Evolutionary conservation across 2,888 invertebrate species (phyloP).

Genomic region (Tolmerus cingulatus): DNA sequence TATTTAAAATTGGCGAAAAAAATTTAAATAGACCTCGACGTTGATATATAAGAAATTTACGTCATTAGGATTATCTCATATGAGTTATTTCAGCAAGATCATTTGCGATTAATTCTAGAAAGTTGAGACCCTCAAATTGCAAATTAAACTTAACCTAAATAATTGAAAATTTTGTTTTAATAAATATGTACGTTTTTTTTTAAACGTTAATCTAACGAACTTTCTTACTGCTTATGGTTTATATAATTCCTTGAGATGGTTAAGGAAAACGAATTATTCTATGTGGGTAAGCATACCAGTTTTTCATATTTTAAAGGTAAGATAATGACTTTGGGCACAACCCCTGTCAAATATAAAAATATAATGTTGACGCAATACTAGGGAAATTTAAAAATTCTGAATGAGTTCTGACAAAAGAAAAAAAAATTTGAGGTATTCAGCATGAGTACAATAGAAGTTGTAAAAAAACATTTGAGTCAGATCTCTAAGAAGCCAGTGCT

Average conservation of each 20-base stretch:
- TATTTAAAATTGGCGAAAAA: background rate
- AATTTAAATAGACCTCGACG: background rate
- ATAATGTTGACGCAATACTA: background rate
- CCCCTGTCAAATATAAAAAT: background rate
- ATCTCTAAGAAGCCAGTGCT: background rate
- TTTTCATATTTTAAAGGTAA: background rate
- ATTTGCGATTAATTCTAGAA: background rate
- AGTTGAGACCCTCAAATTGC: background rate
- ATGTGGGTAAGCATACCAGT: too few relatives aligned
- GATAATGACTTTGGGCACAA: background rate
- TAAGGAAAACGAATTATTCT: too few relatives aligned
- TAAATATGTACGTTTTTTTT: too few relatives aligned
- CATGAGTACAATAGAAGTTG: background rate
- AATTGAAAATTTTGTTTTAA: too few relatives aligned
- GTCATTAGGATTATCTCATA: background rate
- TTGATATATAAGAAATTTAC: background rate
- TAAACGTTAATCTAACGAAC: too few relatives aligned
- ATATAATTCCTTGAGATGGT: too few relatives aligned
- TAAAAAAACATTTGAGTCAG: background rate
- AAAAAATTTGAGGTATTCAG: background rate
- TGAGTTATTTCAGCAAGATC: background rate
- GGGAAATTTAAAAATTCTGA: background rate
- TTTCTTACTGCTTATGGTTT: too few relatives aligned
- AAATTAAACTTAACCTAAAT: background rate
- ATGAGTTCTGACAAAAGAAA: background rate